A percentile compares a stretch with the other conserved stretches of the same genome.
These are phyloP conservation scores for Turritopsis dohrnii DNA, from an alignment of 30 jellyfish, hydroid and myxozoan genomes.

Conservation along the genomic window DNA sequence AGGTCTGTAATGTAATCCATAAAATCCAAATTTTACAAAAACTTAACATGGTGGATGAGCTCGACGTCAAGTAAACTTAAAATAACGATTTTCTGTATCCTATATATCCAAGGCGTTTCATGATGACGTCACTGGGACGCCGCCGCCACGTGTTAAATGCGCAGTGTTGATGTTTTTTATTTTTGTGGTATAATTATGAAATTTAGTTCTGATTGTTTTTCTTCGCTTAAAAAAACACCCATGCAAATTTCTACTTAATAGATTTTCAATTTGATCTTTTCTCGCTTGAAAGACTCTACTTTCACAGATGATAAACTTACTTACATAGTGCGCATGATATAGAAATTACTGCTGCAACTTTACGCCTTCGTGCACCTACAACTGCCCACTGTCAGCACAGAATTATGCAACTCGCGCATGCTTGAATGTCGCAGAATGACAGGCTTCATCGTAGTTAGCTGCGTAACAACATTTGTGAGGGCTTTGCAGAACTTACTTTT, in stretches of 20 bases:
- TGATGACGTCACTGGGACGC: neutral
- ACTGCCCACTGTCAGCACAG: neutral
- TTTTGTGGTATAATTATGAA: neutral
- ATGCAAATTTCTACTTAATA: neutral
- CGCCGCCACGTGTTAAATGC: neutral
- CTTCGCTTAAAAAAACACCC: neutral
- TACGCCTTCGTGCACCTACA: neutral
- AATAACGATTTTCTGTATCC: neutral
- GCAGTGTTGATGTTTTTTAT: neutral
- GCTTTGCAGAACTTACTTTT: no score
- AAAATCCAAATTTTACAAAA: slow-evolving; percentile 11
- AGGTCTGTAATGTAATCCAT: neutral
- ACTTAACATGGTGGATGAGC: neutral
- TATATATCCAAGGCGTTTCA: neutral
- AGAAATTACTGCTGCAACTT: neutral
- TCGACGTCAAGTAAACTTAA: neutral
- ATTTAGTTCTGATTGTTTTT: neutral
- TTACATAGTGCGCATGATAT: slow-evolving; percentile 11
- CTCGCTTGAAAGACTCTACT: slow-evolving; percentile 28
- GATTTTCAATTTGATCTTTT: slow-evolving; percentile 29
- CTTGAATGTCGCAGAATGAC: neutral
- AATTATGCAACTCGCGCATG: neutral
- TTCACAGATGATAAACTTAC: slow-evolving; percentile 5
- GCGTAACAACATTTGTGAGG: no score
- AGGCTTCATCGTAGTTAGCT: neutral